phyloP scores from a whole-genome alignment of 2,888 invertebrate species.

The Sminthurides aquaticus region DNA sequence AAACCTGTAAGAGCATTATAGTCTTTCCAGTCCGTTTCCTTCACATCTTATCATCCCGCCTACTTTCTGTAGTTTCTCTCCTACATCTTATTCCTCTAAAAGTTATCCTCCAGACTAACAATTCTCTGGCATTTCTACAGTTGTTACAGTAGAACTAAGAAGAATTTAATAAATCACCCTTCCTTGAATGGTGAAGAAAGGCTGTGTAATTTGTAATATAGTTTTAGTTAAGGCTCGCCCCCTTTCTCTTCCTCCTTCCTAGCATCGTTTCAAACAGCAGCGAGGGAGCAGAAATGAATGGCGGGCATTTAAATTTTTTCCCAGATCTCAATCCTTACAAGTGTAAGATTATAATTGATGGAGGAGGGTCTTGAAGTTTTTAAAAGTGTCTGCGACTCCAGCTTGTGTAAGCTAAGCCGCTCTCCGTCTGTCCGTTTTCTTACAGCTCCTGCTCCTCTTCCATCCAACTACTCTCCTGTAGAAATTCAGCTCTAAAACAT shows the following conservation, averaged over 20 bases:
- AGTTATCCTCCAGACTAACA: too few species aligned
- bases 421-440: background rate
- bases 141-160: too few species aligned
- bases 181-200: background rate
- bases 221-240: background rate
- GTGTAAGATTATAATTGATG: background rate
- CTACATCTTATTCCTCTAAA: too few species aligned
- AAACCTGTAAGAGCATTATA: too few species aligned
- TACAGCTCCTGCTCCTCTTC: background rate
- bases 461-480: too few species aligned
- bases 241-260: too few species aligned
- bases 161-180: background rate
- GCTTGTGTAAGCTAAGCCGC: too few species aligned
- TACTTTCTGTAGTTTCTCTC: too few species aligned
- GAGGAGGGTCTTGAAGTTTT: background rate
- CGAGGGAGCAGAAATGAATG: slow-evolving; percentile 5
- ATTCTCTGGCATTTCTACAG: too few species aligned
- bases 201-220: background rate
- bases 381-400: background rate
- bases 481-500: too few species aligned
- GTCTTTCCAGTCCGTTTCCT: too few species aligned
- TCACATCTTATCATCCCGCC: too few species aligned
- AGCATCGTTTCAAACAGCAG: slow-evolving; percentile 15
- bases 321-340: background rate
- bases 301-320: background rate